These are phyloP conservation scores for Germaria angustata DNA, from an alignment of 2,888 invertebrate genomes.

Conservation along the genomic window DNA sequence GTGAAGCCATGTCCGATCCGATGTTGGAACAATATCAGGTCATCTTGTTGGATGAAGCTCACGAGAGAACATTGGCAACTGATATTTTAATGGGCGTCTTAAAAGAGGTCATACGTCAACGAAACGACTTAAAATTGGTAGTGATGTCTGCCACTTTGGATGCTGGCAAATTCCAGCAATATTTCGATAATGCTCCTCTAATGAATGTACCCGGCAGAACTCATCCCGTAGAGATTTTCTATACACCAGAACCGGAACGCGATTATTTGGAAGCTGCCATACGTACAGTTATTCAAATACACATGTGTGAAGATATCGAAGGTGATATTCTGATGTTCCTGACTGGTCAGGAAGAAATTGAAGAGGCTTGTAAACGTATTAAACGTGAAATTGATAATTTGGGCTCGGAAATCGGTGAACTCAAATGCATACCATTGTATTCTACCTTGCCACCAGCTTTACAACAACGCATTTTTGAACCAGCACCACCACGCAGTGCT, in stretches of 20 bases:
- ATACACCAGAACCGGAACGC: conserved; percentile 98
- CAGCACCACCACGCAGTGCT: conserved; percentile 93
- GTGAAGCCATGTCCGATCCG: conserved; percentile 99
- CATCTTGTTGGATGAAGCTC: conserved; percentile 96
- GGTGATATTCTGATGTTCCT: conserved; percentile 95
- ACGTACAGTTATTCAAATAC: conserved; percentile 95
- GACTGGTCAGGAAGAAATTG: conserved; percentile 96
- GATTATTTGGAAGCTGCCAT: conserved; percentile 99
- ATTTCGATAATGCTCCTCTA: conserved; percentile 98
- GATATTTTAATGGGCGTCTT: conserved; percentile 99
- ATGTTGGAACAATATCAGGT: conserved; percentile 97
- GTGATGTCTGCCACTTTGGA: conserved; percentile 99
- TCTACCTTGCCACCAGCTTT: conserved; percentile 98
- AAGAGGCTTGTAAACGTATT: conserved; percentile 98
- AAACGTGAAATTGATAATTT: conserved; percentile 97
- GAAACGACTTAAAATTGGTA: conserved; percentile 95
- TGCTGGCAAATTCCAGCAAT: conserved; percentile 99
- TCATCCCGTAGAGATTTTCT: conserved; percentile 98
- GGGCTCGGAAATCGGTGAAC: conserved; percentile 97
- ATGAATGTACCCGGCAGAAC: conserved; percentile 99
- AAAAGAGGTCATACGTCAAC: conserved; percentile 94
- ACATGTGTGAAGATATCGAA: conserved; percentile 95
- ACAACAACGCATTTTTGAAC: conserved; percentile 98
- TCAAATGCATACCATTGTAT: conserved; percentile 99
- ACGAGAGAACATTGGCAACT: conserved; percentile 98